These are phyloP conservation scores for Diadophis punctatus DNA, from an alignment of 2,113 vertebrate species.

Conservation along the genomic window DNA sequence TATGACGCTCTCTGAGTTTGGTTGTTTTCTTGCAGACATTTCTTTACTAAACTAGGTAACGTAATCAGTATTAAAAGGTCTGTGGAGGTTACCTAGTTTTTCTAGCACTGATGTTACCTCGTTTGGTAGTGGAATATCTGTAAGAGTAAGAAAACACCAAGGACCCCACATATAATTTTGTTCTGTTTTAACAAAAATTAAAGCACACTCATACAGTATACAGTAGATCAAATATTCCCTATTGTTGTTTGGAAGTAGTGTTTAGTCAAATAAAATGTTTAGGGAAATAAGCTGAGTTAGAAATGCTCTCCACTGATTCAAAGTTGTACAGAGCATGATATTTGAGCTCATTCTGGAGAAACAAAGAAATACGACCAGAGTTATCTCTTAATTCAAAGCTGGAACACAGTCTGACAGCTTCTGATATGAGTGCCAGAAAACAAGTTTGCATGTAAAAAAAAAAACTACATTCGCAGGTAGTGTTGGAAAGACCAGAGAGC, in stretches of 20 bases:
- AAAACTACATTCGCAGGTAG: too few relatives aligned
- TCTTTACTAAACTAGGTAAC: not conserved
- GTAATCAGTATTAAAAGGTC: not conserved
- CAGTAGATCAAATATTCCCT: constrained; percentile 28
- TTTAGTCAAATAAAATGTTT: not conserved
- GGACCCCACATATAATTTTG: not conserved
- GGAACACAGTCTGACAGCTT: not conserved
- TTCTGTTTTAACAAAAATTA: not conserved
- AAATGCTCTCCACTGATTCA: not conserved
- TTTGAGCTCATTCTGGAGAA: constrained; percentile 12
- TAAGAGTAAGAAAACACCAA: not conserved
- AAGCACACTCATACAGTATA: accelerated
- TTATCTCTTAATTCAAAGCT: constrained; percentile 13
- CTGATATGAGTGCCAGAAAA: not conserved
- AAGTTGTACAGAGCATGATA: not conserved
- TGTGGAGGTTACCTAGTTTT: not conserved
- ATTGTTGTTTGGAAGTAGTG: not conserved
- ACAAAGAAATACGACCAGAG: constrained; percentile 36
- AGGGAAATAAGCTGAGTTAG: constrained; percentile 18
- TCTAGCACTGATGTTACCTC: not conserved
- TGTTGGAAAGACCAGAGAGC: not conserved
- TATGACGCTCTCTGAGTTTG: not conserved
- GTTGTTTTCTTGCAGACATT: not conserved
- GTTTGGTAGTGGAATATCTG: not conserved
- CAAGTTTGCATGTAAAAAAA: not conserved